Evolutionary conservation across 2,113 vertebrate genomes (phyloP), one percentile per base, ranked within the genome.

Genomic region (Anseranas semipalmata): DNA sequence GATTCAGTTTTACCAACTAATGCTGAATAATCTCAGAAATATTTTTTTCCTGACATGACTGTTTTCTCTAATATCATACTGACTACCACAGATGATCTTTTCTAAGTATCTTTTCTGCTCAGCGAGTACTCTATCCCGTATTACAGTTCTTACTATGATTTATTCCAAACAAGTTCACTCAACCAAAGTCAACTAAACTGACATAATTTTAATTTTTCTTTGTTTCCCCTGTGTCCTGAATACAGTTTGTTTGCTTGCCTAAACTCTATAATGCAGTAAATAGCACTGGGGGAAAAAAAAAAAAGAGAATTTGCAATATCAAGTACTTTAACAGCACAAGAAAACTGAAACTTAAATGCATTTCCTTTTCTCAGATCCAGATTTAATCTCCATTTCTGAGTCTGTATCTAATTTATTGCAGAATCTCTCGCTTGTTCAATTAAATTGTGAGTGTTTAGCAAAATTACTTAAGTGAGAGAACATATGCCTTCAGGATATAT

Each of bases 301-400:
- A 4, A 33, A 5, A 30, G 3, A 60, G 17, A 22, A 39, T 88
- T 94, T 94, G 19, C 5, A 3, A 39, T 78, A 72, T 56, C 30
- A 85, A 94, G 62, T 89, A 65, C 20, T 94, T 96, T 74, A 92
- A 73, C 52, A 94, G 80, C 25, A 59, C 70, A 87, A 87, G 66
- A 50, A 89, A 95, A 84, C 32, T 41, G 71, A 92, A 83, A 67
- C 18, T 71, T 80, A 59, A 91, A 80, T 77, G 35, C 13, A 41
- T 93, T 96, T 96, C 52, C 45, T 90, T 55, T 84, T 86, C 22
- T 92, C 18, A 15, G 27, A 43, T 89, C 24, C 33, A 0, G 30
- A 80, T 95, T 89, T 90, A 89, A 89, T 93, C 48, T 81, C 45
- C 11, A 28, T 94, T 90, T 90, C 80, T 94, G 70, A 89, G 30